A percentile compares a stretch with the other conserved stretches of the same genome.
phyloP scores from a whole-genome alignment of 2,888 invertebrate species.

The Xylophagus ater region DNA sequence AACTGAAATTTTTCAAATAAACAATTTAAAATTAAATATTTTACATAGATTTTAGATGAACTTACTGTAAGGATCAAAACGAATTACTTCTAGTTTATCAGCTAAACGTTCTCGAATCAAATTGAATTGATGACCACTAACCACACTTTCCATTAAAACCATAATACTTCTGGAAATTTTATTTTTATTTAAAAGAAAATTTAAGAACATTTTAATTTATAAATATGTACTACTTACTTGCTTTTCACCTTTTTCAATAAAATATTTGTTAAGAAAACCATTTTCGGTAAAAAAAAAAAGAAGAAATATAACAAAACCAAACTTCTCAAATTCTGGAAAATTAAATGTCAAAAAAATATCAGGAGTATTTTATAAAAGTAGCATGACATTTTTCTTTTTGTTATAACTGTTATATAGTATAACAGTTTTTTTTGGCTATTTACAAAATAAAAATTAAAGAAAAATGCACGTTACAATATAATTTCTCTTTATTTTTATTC shows the following conservation, averaged over 20 bases:
- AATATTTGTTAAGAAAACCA: conserved; percentile 53
- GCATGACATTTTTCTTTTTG: too few species aligned
- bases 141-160: conserved; percentile 68
- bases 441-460: too few species aligned
- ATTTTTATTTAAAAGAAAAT: conserved; percentile 10
- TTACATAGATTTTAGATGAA: conserved; percentile 21
- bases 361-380: too few species aligned
- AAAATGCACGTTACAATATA: too few species aligned
- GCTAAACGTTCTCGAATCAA: conserved; percentile 57
- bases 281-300: too few species aligned
- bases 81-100: conserved; percentile 65
- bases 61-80: conserved; percentile 73
- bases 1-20: conserved; percentile 47
- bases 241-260: conserved; percentile 61
- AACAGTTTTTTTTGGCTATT: too few species aligned
- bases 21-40: conserved; percentile 6
- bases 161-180: conserved; percentile 49
- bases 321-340: too few species aligned
- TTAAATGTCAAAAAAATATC: too few species aligned
- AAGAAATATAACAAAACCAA: too few species aligned
- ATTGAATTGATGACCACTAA: conserved; percentile 61
- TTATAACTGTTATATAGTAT: too few species aligned
- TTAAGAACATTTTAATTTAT: background rate
- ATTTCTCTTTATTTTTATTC: too few species aligned
- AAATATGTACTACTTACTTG: conserved; percentile 49